Conservation (phyloP, 2,888 invertebrate genomes). For the Perithous albicinctus region DNA sequence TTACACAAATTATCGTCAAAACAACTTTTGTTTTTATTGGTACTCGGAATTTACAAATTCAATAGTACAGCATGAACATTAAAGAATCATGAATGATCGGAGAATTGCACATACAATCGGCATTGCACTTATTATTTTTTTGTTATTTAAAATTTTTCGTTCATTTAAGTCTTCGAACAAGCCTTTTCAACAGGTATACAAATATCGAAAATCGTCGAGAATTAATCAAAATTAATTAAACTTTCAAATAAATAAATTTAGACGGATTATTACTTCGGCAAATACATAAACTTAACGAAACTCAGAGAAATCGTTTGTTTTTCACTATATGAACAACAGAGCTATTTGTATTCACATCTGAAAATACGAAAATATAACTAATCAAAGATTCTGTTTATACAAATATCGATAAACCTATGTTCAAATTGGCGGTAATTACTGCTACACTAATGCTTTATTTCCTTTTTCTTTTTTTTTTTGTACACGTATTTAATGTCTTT, state of each 20-base stretch:
- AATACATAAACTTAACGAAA: conserved; percentile 24
- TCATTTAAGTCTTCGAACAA: conserved; percentile 30
- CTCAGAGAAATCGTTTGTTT: conserved; percentile 5
- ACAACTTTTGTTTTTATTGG: conserved; percentile 57
- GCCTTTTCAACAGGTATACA: not conserved
- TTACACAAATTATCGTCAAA: conserved; percentile 16
- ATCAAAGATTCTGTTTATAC: conserved; percentile 69
- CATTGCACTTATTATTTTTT: conserved; percentile 48
- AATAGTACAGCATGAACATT: conserved; percentile 50
- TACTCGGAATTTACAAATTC: conserved; percentile 52
- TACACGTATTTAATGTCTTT: conserved; percentile 59
- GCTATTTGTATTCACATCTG: conserved; percentile 63
- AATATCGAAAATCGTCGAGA: conserved; percentile 24
- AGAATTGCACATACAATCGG: conserved; percentile 55
- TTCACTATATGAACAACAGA: conserved; percentile 43
- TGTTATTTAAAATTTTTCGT: not conserved
- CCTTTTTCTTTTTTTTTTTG: conserved; percentile 49
- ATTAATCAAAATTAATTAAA: conserved; percentile 30
- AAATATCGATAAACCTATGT: conserved; percentile 65
- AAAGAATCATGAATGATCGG: conserved; percentile 32
- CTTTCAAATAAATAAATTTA: conserved; percentile 57
- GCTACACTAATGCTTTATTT: conserved; percentile 63
- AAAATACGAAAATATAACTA: conserved; percentile 70
- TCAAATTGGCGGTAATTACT: conserved; percentile 63
- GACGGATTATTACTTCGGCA: conserved; percentile 23